A percentile compares a stretch with the other conserved stretches of the same genome.
phyloP scores from a whole-genome alignment of 2,113 vertebrate genomes.

The Ochotona princeps region DNA sequence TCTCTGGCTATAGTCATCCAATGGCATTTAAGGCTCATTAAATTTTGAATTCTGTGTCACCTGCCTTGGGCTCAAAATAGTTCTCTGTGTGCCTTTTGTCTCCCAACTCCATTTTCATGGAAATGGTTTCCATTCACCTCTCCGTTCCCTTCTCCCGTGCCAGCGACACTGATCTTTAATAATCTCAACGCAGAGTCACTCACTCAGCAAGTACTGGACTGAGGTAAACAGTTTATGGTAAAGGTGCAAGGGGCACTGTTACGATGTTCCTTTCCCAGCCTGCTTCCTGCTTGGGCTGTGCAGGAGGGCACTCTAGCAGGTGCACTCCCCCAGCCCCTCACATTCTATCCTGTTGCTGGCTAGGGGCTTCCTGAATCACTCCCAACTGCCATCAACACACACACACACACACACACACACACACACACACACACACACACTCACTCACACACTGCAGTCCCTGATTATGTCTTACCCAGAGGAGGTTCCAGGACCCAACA shows the following conservation, averaged over 20 bases:
- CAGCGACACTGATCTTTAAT: constrained; percentile 58
- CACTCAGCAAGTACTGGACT: constrained; percentile 29
- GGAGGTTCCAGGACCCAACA: not conserved
- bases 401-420: no score
- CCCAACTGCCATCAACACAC: no score
- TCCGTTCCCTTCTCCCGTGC: constrained; percentile 61
- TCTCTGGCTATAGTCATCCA: constrained; percentile 78
- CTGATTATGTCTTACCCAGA: not conserved
- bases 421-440: no score
- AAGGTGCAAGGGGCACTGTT: accelerated
- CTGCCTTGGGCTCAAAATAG: constrained; percentile 84
- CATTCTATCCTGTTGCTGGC: accelerated
- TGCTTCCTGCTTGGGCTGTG: not conserved
- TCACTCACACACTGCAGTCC: no score
- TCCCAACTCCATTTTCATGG: constrained; percentile 77
- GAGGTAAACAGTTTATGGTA: not conserved
- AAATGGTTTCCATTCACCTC: constrained; percentile 78
- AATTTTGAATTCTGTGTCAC: constrained; percentile 85
- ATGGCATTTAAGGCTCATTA: constrained; percentile 89
- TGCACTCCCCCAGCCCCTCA: not conserved
- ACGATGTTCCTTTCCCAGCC: not conserved
- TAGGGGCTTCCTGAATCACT: not conserved
- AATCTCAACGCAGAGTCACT: constrained; percentile 43
- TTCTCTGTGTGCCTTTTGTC: constrained; percentile 79
- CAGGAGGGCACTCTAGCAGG: accelerated